phyloP scores from a whole-genome alignment of 2,113 vertebrate species.

The Poeciliopsis retropinna region DNA sequence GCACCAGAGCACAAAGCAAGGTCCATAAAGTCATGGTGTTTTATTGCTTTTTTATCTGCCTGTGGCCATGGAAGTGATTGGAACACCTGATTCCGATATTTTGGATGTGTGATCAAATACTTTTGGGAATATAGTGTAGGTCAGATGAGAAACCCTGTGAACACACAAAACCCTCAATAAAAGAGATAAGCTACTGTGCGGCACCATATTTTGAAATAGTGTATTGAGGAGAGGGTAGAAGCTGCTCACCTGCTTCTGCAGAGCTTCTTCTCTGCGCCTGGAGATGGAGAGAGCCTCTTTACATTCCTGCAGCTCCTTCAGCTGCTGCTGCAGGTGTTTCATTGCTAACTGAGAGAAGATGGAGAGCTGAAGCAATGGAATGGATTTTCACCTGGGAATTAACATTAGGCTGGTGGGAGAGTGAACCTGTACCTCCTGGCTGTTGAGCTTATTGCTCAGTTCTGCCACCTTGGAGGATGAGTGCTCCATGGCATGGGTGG shows the following conservation, averaged over 20 bases:
- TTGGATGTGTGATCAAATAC: too few relatives aligned
- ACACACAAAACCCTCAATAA: too few relatives aligned
- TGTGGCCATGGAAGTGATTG: too few relatives aligned
- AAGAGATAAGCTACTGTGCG: too few relatives aligned
- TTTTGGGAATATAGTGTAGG: too few relatives aligned
- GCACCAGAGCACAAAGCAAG: too few relatives aligned
- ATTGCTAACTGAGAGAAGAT: slow-evolving; percentile 80
- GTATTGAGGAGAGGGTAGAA: background rate
- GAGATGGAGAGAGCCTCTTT: slow-evolving; percentile 84
- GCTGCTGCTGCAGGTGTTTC: slow-evolving; percentile 87
- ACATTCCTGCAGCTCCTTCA: slow-evolving; percentile 80
- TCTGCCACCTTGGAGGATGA: slow-evolving; percentile 88
- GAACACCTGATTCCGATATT: too few relatives aligned
- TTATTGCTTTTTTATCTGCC: too few relatives aligned
- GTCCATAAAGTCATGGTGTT: too few relatives aligned
- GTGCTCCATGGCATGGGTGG: slow-evolving; percentile 85
- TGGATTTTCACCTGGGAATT: too few relatives aligned
- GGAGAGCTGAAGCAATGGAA: background rate
- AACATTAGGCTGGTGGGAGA: background rate
- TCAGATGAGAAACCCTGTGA: too few relatives aligned
- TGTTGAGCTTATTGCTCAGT: slow-evolving; percentile 82
- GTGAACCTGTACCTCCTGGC: slow-evolving; percentile 85
- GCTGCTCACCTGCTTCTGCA: slow-evolving; percentile 78
- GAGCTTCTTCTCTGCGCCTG: slow-evolving; percentile 84
- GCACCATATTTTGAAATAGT: too few relatives aligned